Conservation (phyloP, 2,888 invertebrate genomes). For the Platycheirus albimanus region DNA sequence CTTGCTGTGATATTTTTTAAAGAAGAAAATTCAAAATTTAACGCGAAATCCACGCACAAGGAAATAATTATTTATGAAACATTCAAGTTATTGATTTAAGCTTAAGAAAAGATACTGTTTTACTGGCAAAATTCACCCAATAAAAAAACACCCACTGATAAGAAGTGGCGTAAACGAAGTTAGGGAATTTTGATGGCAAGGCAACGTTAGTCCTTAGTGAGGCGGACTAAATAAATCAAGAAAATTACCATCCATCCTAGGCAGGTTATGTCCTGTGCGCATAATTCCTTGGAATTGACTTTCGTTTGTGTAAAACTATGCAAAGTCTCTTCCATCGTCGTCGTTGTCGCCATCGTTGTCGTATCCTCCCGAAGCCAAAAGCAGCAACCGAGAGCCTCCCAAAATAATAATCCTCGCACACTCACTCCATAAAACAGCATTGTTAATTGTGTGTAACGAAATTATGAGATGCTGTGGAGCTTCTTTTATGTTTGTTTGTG, state of each 20-base stretch:
- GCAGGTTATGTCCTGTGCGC: slow-evolving; percentile 73
- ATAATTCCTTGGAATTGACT: slow-evolving; percentile 73
- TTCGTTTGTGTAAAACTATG: slow-evolving; percentile 70
- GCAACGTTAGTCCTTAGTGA: slow-evolving; percentile 64
- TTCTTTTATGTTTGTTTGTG: slow-evolving; percentile 36
- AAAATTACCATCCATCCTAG: slow-evolving; percentile 71
- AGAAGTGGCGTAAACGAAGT: background rate
- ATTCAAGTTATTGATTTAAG: too few relatives aligned
- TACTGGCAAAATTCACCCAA: slow-evolving; percentile 20
- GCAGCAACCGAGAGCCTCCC: background rate
- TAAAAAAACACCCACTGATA: background rate
- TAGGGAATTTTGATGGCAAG: slow-evolving; percentile 33
- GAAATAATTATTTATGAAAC: too few relatives aligned
- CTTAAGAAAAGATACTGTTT: too few relatives aligned
- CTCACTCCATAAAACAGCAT: slow-evolving; percentile 57
- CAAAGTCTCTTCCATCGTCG: slow-evolving; percentile 48
- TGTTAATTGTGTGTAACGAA: slow-evolving; percentile 80
- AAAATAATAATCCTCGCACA: background rate
- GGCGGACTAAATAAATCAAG: slow-evolving; percentile 73
- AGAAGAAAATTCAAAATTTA: too few relatives aligned
- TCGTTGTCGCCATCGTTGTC: slow-evolving; percentile 4
- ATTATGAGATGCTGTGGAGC: slow-evolving; percentile 77
- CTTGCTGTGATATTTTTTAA: too few relatives aligned
- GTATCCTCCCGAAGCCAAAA: background rate
- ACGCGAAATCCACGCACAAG: too few relatives aligned